phyloP scores from a whole-genome alignment of 2,888 invertebrate species.

The Galeopsomyia nigrocyanea region DNA sequence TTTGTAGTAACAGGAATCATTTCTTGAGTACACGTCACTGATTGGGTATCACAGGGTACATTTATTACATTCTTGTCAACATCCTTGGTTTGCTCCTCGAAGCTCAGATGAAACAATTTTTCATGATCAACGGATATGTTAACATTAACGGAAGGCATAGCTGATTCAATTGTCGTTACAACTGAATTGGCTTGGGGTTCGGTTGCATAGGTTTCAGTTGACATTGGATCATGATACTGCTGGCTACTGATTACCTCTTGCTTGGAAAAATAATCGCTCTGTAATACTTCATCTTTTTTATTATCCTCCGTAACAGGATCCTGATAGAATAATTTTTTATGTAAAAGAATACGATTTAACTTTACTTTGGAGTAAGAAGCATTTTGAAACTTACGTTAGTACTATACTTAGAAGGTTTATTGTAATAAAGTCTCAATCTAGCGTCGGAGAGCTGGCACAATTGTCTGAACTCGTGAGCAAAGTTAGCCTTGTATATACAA shows the following conservation, averaged over 20 bases:
- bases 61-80: slow-evolving; percentile 31
- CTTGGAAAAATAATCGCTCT: slow-evolving; percentile 62
- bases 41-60: slow-evolving; percentile 39
- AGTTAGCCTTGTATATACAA: slow-evolving; percentile 65
- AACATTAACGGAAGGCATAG: slow-evolving; percentile 30
- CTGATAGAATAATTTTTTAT: slow-evolving; percentile 51
- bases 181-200: slow-evolving; percentile 45
- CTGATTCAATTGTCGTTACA: slow-evolving; percentile 39
- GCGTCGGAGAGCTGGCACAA: slow-evolving; percentile 66
- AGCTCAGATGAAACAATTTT: slow-evolving; percentile 55
- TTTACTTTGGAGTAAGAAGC: not conserved
- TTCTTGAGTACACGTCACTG: slow-evolving; percentile 46
- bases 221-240: slow-evolving; percentile 42
- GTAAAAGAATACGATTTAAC: not conserved
- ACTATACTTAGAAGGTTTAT: slow-evolving; percentile 60
- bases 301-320: slow-evolving; percentile 65
- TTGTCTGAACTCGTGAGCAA: slow-evolving; percentile 65
- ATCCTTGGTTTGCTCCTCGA: slow-evolving; percentile 49
- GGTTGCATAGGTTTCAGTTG: slow-evolving; percentile 56
- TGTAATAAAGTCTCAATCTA: slow-evolving; percentile 62
- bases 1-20: slow-evolving; percentile 48
- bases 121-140: slow-evolving; percentile 50
- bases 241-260: slow-evolving; percentile 56
- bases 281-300: slow-evolving; percentile 53
- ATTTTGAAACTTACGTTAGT: slow-evolving; percentile 54